phyloP scores from a whole-genome alignment of 1,140 invertebrate species.

The Magallana angulata region DNA sequence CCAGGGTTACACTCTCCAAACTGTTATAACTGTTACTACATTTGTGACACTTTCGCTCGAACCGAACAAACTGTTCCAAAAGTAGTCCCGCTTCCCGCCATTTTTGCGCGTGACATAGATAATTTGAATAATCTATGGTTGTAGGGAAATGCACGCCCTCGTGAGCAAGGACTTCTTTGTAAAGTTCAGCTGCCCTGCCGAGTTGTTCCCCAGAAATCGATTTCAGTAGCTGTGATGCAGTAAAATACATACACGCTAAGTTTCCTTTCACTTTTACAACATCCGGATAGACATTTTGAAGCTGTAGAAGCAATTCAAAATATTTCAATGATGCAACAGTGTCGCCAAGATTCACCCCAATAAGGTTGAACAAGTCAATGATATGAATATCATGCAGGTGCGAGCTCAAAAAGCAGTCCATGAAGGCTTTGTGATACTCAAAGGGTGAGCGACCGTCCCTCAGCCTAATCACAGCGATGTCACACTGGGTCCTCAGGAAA shows the following conservation, averaged over 20 bases:
- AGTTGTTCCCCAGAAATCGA: neutral
- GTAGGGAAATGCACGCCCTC: conserved; percentile 42
- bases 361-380: conserved; percentile 34
- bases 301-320: conserved; percentile 19
- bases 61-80: conserved; percentile 29
- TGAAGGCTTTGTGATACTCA: conserved; percentile 35
- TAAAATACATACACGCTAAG: conserved; percentile 55
- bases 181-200: conserved; percentile 39
- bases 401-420: conserved; percentile 2
- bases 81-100: conserved; percentile 9
- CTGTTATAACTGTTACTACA: conserved; percentile 16
- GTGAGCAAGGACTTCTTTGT: conserved; percentile 39
- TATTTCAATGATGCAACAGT: neutral
- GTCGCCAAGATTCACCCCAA: conserved; percentile 36
- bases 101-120: conserved; percentile 31
- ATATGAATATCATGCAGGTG: conserved; percentile 15
- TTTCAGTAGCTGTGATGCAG: neutral
- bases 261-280: conserved; percentile 49
- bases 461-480: conserved; percentile 10
- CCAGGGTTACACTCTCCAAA: conserved; percentile 20
- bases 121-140: conserved; percentile 50
- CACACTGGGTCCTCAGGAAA: conserved; percentile 33
- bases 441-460: conserved; percentile 21
- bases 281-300: conserved; percentile 42
- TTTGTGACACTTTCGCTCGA: neutral